phyloP scores from a whole-genome alignment of 1,140 invertebrate species.

The Sarcophaga bullata region DNA sequence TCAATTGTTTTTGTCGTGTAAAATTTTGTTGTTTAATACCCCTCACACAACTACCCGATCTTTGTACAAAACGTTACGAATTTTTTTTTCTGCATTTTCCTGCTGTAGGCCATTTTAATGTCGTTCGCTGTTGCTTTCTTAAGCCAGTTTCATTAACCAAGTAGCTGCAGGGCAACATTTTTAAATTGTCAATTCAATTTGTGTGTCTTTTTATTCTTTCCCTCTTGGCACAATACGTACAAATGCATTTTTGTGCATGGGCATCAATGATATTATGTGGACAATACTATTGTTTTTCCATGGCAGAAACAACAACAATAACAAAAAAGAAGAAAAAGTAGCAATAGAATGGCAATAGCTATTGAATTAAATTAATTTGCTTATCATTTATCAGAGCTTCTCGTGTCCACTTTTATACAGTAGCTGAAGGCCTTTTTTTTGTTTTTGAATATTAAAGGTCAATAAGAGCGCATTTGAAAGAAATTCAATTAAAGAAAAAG shows the following conservation, averaged over 20 bases:
- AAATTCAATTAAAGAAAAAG: too few relatives aligned
- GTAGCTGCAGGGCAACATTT: neutral
- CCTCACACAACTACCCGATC: too few relatives aligned
- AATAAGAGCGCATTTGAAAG: too few relatives aligned
- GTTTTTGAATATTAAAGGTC: too few relatives aligned
- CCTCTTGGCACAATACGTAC: neutral
- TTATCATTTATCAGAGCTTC: slow-evolving; percentile 10
- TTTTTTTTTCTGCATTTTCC: too few relatives aligned
- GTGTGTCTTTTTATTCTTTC: neutral
- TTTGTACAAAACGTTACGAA: too few relatives aligned
- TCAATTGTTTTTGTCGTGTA: neutral
- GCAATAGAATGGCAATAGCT: neutral
- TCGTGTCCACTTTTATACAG: too few relatives aligned
- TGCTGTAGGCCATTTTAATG: too few relatives aligned
- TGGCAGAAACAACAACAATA: neutral
- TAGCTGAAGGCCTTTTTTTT: too few relatives aligned
- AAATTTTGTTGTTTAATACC: neutral
- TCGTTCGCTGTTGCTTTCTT: neutral
- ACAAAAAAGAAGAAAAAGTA: neutral
- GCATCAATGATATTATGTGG: neutral
- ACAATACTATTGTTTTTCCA: neutral
- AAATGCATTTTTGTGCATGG: neutral
- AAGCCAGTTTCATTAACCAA: slow-evolving; percentile 3
- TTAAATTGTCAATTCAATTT: slow-evolving; percentile 36
- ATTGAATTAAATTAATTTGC: slow-evolving; percentile 19